Base-by-base conservation (phyloP, 92 coral and sea anemone species). In the Zoanthus sociatus region DNA sequence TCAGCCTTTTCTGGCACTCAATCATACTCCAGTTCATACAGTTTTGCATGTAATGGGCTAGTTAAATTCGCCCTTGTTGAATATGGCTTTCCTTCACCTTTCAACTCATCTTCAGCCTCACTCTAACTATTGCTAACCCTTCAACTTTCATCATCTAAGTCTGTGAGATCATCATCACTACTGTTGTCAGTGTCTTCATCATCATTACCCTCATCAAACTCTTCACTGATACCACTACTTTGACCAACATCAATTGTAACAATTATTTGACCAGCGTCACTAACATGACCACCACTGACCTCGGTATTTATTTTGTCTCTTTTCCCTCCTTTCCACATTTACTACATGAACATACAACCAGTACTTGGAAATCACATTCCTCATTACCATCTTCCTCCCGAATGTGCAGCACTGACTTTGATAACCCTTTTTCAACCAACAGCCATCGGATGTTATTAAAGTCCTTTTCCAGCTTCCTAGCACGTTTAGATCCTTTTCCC, bases 21-120 rank as follows among this genome's bases (percentile, higher is more conserved):
- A 20, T 46, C 51, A 30, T 91, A 88, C 42, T 88, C 94, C 5
- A 83, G 69, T 51, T 91, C 89, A 33, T 88, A 91, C 17, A 89
- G 63, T 10, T 77, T 81, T 5, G 58, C 77, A 79, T 88, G 91
- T 11, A 91, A 53, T 16, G 73, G 83, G 85, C 94, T 88, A 32
- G 64, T 87, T 1, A 87, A 48, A 51, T 7, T 16, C 0, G 50
- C 56, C 68, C 74, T 78, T 7, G 83, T 81, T 9, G 32, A 13
- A 26, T 78, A 79, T 8, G 66, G 68, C 5, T 71, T 71, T n/a
- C 85, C 92, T 4, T 9, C 32, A 46, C 79, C 63, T n/a, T 73
- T 66, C 32, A 84, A 16, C 50, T 37, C 82, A 60, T 72, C 90
- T 21, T 85, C 88, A 33, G 9, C 82, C 46, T 77, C 89, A 86